Conservation (phyloP, 2,113 vertebrate species). For the Sprattus sprattus region DNA sequence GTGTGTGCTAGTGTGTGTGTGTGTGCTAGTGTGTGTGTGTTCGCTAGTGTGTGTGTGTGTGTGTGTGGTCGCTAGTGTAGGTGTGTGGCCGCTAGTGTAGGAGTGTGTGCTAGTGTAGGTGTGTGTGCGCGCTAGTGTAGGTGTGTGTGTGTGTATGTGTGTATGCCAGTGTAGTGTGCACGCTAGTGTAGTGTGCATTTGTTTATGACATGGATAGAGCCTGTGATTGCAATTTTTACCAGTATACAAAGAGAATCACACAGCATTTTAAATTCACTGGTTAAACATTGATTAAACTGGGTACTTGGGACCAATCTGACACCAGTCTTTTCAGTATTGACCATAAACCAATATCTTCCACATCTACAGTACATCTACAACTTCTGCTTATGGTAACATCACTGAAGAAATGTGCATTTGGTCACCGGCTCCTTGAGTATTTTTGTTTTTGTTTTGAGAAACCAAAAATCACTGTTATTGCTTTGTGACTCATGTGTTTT, state of each 20-base stretch:
- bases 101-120: too few species aligned
- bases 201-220: not conserved
- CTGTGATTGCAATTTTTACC: not conserved
- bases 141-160: not conserved
- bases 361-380: not conserved
- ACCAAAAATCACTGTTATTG: slow-evolving; percentile 42
- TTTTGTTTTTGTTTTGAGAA: slow-evolving; percentile 48
- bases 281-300: not conserved
- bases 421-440: slow-evolving; percentile 57
- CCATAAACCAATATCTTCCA: not conserved
- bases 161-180: not conserved
- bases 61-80: too few species aligned
- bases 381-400: slow-evolving; percentile 20
- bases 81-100: too few species aligned
- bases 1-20: too few species aligned
- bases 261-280: slow-evolving; percentile 41
- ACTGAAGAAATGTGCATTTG: slow-evolving; percentile 69
- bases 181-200: too few species aligned
- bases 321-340: not conserved
- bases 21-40: too few species aligned
- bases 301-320: not conserved
- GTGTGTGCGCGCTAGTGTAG: too few species aligned
- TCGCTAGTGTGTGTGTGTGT: too few species aligned
- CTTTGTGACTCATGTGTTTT: slow-evolving; percentile 46
- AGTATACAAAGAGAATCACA: not conserved